Base-by-base conservation (phyloP, 35 echinoderm and acorn worm genomes). In the Anneissia japonica region DNA sequence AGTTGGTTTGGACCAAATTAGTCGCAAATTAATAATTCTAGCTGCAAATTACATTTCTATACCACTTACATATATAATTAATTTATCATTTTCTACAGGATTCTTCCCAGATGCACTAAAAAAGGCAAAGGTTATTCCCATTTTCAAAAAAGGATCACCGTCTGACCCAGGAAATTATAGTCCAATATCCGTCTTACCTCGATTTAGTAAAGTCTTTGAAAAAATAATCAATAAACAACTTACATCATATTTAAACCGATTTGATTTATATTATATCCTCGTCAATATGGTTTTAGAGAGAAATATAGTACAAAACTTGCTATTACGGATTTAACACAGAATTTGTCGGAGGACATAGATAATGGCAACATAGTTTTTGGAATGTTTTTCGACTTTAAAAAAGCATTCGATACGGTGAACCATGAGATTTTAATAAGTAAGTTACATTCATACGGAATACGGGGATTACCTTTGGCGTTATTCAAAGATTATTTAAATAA, bases 101-200 rank as follows among this genome's bases (percentile, higher is more conserved):
- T 10, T 34, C 7, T 85, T 85, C 31, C 83, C 83, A 3, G 46
- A 85, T 31, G 51, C 28, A 7, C 35, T 85, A 72, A 85, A 85
- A 85, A 85, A 31, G 34, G 83, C 46, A 32, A 38, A 82, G 29
- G 83, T 85, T 23, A 64, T 85, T 36, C 83, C 56, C 29, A 36
- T 85, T n/a, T 74, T 51, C 74, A 85, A 85, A 85, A 85, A 85
- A 64, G 83, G 83, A 21, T 82, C 38, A 32, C 38, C 34, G 28
- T 72, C 40, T 85, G 83, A 74, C 21, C 35, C 51, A 30, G 83
- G 83, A 21, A 85, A 72, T 37, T 85, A 85, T 85, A 85, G 64
- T 74, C 83, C 46, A 2, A 74, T 85, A 35, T 85, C 46, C 74
- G 35, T 85, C 29, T 35, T 85, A 11, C 51, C 83, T 16, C 34